Base-by-base conservation (phyloP, 1,140 invertebrate genomes). In the Leguminivora glycinivorella region DNA sequence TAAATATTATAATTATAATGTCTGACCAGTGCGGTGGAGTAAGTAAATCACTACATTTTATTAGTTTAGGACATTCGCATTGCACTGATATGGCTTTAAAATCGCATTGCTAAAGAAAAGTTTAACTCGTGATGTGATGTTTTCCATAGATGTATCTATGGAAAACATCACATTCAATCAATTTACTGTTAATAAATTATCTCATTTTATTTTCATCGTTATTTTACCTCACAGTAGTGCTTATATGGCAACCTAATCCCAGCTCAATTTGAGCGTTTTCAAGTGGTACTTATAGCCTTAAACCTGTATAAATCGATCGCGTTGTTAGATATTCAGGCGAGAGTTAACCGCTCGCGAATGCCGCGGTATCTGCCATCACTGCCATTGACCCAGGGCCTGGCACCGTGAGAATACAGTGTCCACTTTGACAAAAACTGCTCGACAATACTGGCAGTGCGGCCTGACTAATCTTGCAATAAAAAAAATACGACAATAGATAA, bases 391-490 rank as follows among this genome's bases (percentile, higher is more conserved):
- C 26, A 31, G 26, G 58, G 14, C 25, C 58, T 31, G 25, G 58
- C 14, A 63, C 17, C 58, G 58, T 63, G 58, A 63, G 58, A 63
- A 63, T 63, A 63, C 17, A 63, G 14, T 63, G 9, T 63, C 25
- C 58, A 70, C 25, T 56, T 58, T 70, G 56, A 70, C 47, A 56
- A 52, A 69, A 56, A 56, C 26, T 38, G 25, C 25, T 69, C 29
- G 47, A 69, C 29, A 58, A 17, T 63, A 63, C 26, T 17, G 58
- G 7, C 25, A 63, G 14, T 52, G n/a, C n/a, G 7, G 14, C 40
- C 40, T 43, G 40, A n/a, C 40, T 14, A 12, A 38, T 38, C 14
- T 43, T n/a, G 3, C 14, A 4, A 17, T 43, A n/a, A 5, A n/a
- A n/a, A 43, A 43, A 17, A 4, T 3, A 31, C 7, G 7, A 31